These are phyloP conservation scores for Myotis yumanensis DNA, from an alignment of 2,113 vertebrate species.

Conservation along the genomic window DNA sequence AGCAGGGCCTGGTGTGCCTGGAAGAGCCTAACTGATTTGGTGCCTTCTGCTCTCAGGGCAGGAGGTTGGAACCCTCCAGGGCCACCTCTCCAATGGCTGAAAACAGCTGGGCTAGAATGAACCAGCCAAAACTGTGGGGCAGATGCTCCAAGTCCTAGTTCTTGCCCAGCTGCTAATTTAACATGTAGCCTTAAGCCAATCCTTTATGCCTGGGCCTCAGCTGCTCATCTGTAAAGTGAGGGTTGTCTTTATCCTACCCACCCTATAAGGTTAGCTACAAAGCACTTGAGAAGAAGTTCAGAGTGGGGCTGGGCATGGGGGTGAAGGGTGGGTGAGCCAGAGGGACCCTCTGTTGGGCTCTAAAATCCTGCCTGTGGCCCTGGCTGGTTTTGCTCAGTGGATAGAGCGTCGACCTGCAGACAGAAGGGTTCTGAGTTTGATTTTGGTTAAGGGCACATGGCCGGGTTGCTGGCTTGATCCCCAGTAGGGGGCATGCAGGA, in stretches of 20 bases:
- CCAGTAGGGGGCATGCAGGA: too few relatives aligned
- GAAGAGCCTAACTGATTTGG: neutral
- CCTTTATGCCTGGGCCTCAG: neutral
- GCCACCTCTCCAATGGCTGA: neutral
- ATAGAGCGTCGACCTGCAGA: too few relatives aligned
- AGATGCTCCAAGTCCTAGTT: neutral
- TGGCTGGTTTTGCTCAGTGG: too few relatives aligned
- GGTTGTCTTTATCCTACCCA: neutral
- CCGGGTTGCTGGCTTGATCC: too few relatives aligned
- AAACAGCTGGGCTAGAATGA: neutral
- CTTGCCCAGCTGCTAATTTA: neutral
- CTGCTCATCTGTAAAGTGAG: conserved; percentile 2
- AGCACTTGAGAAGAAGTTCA: neutral
- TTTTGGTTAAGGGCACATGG: too few relatives aligned
- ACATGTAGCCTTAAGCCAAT: rapidly evolving
- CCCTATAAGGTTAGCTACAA: neutral
- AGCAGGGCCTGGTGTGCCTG: neutral
- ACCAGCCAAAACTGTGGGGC: neutral
- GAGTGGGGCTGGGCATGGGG: too few relatives aligned
- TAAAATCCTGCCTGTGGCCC: neutral
- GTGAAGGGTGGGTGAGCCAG: neutral
- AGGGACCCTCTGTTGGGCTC: neutral
- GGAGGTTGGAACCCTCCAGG: neutral
- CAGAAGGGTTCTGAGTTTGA: too few relatives aligned
- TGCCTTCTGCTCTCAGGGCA: neutral